Conservation (phyloP, 1,140 invertebrate species). For the Halesus radiatus region DNA sequence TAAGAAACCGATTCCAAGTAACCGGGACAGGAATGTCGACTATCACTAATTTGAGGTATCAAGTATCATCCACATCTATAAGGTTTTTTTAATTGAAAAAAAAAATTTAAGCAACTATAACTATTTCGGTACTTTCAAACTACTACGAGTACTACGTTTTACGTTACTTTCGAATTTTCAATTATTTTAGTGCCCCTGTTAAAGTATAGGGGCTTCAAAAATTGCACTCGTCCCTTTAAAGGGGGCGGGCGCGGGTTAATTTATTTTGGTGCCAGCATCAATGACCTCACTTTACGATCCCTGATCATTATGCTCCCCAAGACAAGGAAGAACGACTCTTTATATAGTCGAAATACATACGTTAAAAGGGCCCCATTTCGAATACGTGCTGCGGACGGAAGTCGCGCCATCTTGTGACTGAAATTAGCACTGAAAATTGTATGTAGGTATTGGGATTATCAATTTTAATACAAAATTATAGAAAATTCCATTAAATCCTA, state of each 20-base stretch:
- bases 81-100: no score
- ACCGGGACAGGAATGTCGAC: no score
- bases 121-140: no score
- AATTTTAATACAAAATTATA: no score
- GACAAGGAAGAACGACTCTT: slow-evolving; percentile 71
- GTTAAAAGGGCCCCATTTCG: neutral
- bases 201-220: slow-evolving; percentile 78
- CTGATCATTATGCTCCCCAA: slow-evolving; percentile 79
- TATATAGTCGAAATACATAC: slow-evolving; percentile 27
- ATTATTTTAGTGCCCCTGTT: slow-evolving; percentile 66
- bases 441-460: no score
- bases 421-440: neutral
- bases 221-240: slow-evolving; percentile 73
- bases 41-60: no score
- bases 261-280: slow-evolving; percentile 76
- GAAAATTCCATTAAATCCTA: no score
- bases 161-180: no score
- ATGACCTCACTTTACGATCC: slow-evolving; percentile 79
- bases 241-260: slow-evolving; percentile 71
- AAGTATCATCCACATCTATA: no score
- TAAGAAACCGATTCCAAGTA: no score
- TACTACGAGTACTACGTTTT: no score
- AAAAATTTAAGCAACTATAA: no score
- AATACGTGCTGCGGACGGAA: neutral
- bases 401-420: slow-evolving; percentile 13